Conservation (phyloP, 2,113 vertebrate genomes). For the Sapajus apella region DNA sequence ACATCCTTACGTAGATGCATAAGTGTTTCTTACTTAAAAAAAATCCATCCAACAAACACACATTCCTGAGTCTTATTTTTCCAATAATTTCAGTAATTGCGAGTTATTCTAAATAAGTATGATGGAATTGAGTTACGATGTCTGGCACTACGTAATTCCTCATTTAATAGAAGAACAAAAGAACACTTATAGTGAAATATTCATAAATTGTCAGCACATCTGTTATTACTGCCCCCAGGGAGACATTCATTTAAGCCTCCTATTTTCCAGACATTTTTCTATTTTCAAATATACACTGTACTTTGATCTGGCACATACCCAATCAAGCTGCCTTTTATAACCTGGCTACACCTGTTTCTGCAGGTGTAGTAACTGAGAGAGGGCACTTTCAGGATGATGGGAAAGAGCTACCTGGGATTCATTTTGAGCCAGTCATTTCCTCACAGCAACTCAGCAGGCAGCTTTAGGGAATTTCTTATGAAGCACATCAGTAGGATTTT, state of each 20-base stretch:
- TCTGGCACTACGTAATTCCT: constrained; percentile 29
- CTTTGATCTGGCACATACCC: constrained; percentile 51
- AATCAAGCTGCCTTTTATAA: constrained; percentile 72
- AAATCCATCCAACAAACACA: neutral
- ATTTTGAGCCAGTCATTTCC: constrained; percentile 62
- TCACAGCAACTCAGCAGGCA: constrained; percentile 44
- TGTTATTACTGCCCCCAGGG: constrained; percentile 46
- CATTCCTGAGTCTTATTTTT: neutral
- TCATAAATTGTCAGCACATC: constrained; percentile 57
- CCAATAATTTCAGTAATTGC: neutral
- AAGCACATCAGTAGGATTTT: constrained; percentile 27
- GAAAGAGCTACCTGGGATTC: constrained; percentile 48
- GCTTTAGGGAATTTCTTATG: neutral
- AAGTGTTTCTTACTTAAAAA: neutral
- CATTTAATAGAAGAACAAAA: constrained; percentile 57
- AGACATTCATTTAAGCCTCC: constrained; percentile 17
- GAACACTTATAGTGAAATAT: constrained; percentile 59
- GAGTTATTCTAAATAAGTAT: constrained; percentile 29
- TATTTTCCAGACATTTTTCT: constrained; percentile 60
- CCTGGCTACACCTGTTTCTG: constrained; percentile 55
- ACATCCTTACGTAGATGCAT: neutral
- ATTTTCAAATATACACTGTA: constrained; percentile 44
- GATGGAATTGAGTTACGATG: neutral
- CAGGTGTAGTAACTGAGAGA: constrained; percentile 51
- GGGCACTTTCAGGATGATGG: constrained; percentile 24